Evolutionary conservation across 2,113 vertebrate species (phyloP).

Genomic region (Quiscalus mexicanus): DNA sequence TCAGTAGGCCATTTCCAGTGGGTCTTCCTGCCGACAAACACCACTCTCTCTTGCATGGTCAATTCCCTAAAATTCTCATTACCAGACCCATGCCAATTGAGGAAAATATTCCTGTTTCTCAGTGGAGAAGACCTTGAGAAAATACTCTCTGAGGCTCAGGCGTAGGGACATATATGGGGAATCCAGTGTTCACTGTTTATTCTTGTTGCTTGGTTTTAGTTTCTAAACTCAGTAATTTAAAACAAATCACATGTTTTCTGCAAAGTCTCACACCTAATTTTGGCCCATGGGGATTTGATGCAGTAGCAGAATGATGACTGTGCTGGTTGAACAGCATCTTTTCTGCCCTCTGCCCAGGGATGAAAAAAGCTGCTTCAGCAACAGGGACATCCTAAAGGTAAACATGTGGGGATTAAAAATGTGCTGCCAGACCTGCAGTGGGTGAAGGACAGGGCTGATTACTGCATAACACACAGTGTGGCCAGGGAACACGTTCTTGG

Average conservation of each 20-base stretch:
- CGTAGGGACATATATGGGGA: background rate
- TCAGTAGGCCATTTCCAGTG: background rate
- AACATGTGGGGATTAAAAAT: background rate
- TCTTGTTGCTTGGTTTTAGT: background rate
- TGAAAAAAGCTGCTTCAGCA: background rate
- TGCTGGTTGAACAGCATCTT: background rate
- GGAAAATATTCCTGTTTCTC: background rate
- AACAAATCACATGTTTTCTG: background rate
- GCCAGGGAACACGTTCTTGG: background rate
- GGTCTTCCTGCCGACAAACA: background rate
- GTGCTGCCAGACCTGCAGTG: background rate
- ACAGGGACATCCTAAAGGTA: background rate
- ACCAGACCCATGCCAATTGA: background rate
- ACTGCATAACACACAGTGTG: fast-evolving
- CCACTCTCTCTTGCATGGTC: background rate
- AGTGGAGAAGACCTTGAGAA: background rate
- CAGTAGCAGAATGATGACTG: background rate
- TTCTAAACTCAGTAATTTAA: background rate
- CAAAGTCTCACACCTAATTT: background rate
- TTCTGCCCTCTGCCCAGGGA: background rate
- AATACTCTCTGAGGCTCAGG: background rate
- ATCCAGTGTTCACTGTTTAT: background rate
- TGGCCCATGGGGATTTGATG: fast-evolving
- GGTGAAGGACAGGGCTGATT: background rate
- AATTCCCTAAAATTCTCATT: background rate